Evolutionary conservation across 1,140 invertebrate species (phyloP).

Genomic region (Aphelenchoides fujianensis): DNA sequence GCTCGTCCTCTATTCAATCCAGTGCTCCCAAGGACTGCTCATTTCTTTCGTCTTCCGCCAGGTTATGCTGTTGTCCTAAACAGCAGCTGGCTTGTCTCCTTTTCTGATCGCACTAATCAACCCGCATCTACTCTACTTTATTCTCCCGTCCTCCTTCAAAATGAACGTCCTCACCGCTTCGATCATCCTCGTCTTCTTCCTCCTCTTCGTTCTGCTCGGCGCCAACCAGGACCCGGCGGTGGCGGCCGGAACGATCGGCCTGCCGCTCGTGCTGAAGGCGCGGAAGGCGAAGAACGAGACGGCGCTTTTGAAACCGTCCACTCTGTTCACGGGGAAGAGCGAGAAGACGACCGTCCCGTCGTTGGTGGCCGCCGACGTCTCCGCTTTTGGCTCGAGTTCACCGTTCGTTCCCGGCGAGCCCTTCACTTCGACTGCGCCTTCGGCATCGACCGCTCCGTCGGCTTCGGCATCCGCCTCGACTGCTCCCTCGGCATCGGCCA

Average conservation of each 20-base stretch:
- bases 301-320: too few relatives aligned
- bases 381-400: background rate
- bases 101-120: too few relatives aligned
- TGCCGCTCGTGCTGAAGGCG: too few relatives aligned
- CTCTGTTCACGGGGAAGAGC: background rate
- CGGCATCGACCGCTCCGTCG: background rate
- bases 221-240: background rate
- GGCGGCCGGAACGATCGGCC: background rate
- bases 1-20: too few relatives aligned
- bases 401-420: background rate
- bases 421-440: background rate
- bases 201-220: background rate
- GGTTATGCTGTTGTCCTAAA: too few relatives aligned
- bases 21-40: too few relatives aligned
- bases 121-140: too few relatives aligned
- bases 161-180: background rate
- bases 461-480: background rate
- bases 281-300: too few relatives aligned
- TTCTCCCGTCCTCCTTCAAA: too few relatives aligned
- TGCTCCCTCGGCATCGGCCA: background rate
- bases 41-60: background rate
- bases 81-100: too few relatives aligned
- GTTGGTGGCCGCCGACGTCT: background rate
- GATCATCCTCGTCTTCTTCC: background rate
- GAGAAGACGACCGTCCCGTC: background rate